These are phyloP conservation scores for Doris montereyensis DNA, from an alignment of 2,888 invertebrate genomes.

Conservation along the genomic window DNA sequence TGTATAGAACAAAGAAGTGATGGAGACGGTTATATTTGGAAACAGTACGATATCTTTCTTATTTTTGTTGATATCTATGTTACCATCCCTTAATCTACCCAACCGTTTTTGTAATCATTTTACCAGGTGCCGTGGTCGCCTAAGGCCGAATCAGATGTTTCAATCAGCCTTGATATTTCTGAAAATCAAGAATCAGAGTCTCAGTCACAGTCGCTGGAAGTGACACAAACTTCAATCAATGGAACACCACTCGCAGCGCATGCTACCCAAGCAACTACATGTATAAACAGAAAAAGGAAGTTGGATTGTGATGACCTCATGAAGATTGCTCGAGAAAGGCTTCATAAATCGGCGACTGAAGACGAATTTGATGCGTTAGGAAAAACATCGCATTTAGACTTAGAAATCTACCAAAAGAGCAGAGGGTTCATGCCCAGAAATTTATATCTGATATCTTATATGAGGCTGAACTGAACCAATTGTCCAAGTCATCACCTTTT, in stretches of 20 bases:
- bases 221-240: not conserved
- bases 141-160: not conserved
- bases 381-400: not conserved
- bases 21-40: too few relatives aligned
- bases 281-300: not conserved
- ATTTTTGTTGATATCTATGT: too few relatives aligned
- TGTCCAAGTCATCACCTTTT: not conserved
- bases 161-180: not conserved
- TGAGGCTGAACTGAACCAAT: not conserved
- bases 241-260: not conserved
- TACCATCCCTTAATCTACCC: too few relatives aligned
- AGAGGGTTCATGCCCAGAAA: not conserved
- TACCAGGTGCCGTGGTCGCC: not conserved
- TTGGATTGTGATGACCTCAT: not conserved
- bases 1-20: too few relatives aligned
- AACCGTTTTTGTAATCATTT: not conserved
- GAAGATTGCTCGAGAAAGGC: not conserved
- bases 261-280: not conserved
- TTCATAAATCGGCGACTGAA: not conserved
- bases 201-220: not conserved
- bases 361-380: not conserved
- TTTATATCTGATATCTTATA: not conserved
- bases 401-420: not conserved
- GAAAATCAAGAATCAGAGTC: not conserved
- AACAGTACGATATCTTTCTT: too few relatives aligned